Percentiles rank a stretch among this genome's conserved stretches.
Conservation (phyloP, 1,140 invertebrate species). For the Drosophila auraria region DNA sequence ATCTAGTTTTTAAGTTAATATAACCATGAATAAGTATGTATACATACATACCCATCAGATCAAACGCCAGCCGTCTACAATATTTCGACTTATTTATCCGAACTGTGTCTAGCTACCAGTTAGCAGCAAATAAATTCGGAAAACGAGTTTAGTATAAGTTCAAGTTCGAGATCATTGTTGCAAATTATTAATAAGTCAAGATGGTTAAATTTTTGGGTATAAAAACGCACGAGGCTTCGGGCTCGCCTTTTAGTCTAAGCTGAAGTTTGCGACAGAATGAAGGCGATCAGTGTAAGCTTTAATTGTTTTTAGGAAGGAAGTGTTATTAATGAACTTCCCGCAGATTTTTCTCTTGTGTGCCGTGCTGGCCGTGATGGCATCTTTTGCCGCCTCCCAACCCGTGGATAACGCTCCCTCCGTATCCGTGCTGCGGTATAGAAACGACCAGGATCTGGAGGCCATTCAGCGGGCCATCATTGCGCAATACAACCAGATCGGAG, state of each 20-base stretch:
- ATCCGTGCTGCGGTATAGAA: conserved; percentile 61
- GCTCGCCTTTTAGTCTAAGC: conserved; percentile 50
- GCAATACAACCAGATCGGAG: conserved; percentile 68
- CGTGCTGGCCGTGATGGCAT: conserved; percentile 43
- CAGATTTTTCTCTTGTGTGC: conserved; percentile 58
- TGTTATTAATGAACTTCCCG: not conserved
- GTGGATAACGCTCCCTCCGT: conserved; percentile 58
- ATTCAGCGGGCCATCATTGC: conserved; percentile 72
- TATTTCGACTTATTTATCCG: conserved; percentile 10
- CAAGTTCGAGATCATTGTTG: conserved; percentile 68
- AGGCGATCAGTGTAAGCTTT: conserved; percentile 56
- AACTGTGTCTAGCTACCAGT: conserved; percentile 14
- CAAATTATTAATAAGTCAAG: conserved; percentile 66
- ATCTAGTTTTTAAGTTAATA: conserved; percentile 2
- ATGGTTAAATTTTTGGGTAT: conserved; percentile 36
- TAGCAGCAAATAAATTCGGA: conserved; percentile 31
- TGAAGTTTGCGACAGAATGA: conserved; percentile 51
- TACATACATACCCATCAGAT: conserved; percentile 12
- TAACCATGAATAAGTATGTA: conserved; percentile 5
- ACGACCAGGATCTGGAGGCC: conserved; percentile 67
- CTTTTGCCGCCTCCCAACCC: conserved; percentile 14
- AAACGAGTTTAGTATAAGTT: conserved; percentile 67
- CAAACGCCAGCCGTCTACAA: conserved; percentile 16
- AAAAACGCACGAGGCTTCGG: conserved; percentile 30
- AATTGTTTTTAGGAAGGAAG: not conserved